These are phyloP conservation scores for Cynodonichthys magdalenae DNA, from an alignment of 2,797 vertebrate species.

Conservation along the genomic window DNA sequence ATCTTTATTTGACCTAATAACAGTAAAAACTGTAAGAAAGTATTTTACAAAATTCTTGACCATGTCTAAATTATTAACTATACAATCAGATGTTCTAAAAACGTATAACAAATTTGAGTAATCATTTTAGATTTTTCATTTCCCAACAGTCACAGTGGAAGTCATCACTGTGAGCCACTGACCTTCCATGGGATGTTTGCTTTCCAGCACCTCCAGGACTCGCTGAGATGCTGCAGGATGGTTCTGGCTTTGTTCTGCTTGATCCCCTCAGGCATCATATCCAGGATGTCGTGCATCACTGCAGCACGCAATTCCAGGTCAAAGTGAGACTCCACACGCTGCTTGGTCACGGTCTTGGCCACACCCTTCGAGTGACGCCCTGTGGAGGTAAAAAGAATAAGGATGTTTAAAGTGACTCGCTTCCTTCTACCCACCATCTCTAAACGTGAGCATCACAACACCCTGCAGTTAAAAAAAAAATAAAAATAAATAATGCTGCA, in stretches of 20 bases:
- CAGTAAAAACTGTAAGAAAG: background rate
- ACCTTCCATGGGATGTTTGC: conserved; percentile 99
- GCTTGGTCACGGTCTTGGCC: conserved; percentile 98
- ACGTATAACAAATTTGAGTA: background rate
- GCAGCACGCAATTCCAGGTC: conserved; percentile 97
- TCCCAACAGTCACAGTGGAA: background rate
- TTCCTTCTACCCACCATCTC: background rate
- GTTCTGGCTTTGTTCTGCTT: conserved; percentile 99
- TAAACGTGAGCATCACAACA: background rate
- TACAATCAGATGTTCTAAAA: background rate
- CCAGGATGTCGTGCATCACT: conserved; percentile 99
- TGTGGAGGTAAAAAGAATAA: conserved; percentile 48
- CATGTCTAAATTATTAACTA: background rate
- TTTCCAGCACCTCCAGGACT: conserved; percentile 99
- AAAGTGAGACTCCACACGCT: conserved; percentile 98
- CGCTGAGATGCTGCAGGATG: conserved; percentile 97
- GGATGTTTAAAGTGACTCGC: background rate
- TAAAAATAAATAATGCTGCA: conserved; percentile 45
- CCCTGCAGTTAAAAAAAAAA: background rate
- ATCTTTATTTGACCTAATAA: background rate
- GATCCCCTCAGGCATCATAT: conserved; percentile 99
- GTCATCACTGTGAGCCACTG: conserved; percentile 7
- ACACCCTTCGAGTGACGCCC: conserved; percentile 99
- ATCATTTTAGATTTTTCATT: background rate
- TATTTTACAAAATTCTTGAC: background rate